Evolutionary conservation across 2,888 invertebrate genomes (phyloP).

Genomic region (Folsomia manolachei): DNA sequence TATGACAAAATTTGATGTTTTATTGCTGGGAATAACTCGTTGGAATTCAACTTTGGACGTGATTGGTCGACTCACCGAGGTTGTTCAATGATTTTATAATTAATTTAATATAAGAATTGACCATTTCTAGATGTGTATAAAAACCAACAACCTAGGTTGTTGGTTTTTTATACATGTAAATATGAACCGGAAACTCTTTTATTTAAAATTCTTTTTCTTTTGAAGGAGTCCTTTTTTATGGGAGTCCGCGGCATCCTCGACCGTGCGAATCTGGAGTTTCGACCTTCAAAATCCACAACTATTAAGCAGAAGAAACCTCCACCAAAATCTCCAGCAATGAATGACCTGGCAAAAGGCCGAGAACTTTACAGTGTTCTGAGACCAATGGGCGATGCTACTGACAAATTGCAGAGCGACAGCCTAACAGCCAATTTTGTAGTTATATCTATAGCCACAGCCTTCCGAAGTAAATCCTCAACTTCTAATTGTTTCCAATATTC

Average conservation of each 20-base stretch:
- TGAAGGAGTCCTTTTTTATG: constrained; percentile 2
- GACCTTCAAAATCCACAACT: constrained; percentile 6
- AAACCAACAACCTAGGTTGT: constrained; percentile 6
- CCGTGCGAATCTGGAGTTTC: constrained; percentile 4
- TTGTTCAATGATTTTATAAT: no score
- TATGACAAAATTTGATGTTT: background rate
- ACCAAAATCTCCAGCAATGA: constrained; percentile 6
- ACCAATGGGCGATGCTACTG: constrained; percentile 17
- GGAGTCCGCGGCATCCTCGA: background rate
- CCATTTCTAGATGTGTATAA: no score
- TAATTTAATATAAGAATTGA: background rate
- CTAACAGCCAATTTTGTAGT: constrained; percentile 9
- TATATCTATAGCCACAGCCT: background rate
- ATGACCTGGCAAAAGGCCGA: background rate
- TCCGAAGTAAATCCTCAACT: background rate
- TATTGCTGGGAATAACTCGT: background rate
- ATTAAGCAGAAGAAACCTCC: constrained; percentile 2
- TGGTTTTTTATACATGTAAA: background rate
- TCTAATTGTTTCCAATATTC: no score
- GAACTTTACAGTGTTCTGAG: background rate
- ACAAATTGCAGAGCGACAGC: background rate
- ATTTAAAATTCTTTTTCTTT: background rate
- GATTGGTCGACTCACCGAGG: background rate
- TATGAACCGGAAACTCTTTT: no score
- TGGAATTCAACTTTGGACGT: background rate